Base-by-base conservation (phyloP, 2,888 invertebrate species). In the Sinotaia quadrata region DNA sequence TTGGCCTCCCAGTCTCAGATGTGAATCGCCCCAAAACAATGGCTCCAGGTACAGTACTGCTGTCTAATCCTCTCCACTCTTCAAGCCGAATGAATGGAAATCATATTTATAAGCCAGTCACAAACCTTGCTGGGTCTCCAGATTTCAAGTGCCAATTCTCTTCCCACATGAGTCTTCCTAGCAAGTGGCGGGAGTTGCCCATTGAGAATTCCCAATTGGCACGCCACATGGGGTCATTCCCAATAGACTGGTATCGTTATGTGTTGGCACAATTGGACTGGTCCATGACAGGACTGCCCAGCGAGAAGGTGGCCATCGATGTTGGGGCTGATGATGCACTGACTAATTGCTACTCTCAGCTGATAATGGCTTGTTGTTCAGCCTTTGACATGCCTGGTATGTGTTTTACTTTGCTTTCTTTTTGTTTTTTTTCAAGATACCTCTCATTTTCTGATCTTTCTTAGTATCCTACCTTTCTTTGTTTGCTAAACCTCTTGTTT, bases 321-420 rank as follows among this genome's bases (percentile, higher is more conserved):
- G 81, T 85, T 4, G 75, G 73, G 5, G 72, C 68, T 7, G 84
- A 85, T 73, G 81, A 81, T 62, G 73, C 79, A 15, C 74, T 85
- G 65, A 75, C 78, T 56, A 80, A 82, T 62, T 80, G 82, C 60
- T 87, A 86, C 73, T 77, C 80, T 49, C 83, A 84, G 73, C 76
- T 87, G 7, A 82, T 84, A n/a, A 84, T 86, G 83, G 82, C 84
- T 29, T 87, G 86, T 67, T 84, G 81, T 67, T 83, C 81, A 21
- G 81, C 84, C 71, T 84, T 83, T 77, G 84, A 83, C 56, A 72
- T 75, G n/a, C 81, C 80, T 75, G 82, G 84, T 84, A 66, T 62
- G 76, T 75, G 18, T 15, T 54, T 1, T 27, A 12, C 7, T 15
- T 18, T 27, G n/a, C n/a, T n/a, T n/a, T n/a, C n/a, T n/a, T n/a